These are phyloP conservation scores for Arctopsyche grandis DNA, from an alignment of 1,140 invertebrate genomes.

Conservation along the genomic window DNA sequence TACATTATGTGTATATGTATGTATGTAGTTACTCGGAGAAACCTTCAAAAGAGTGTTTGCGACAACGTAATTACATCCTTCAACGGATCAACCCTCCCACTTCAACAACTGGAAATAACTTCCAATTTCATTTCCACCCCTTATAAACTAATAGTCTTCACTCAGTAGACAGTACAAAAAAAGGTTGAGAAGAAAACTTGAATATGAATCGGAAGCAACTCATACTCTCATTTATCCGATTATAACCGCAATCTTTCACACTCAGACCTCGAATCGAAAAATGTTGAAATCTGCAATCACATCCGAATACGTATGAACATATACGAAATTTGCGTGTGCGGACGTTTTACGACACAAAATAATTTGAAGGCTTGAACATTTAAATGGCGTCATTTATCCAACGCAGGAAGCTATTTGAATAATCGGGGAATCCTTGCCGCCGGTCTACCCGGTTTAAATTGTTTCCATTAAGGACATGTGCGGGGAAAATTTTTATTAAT, in stretches of 20 bases:
- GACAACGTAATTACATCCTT: conserved; percentile 52
- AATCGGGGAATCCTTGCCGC: conserved; percentile 39
- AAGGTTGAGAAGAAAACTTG: background rate
- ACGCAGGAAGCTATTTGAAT: conserved; percentile 35
- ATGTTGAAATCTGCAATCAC: no score
- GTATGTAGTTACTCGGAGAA: background rate
- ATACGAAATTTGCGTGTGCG: background rate
- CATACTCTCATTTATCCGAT: background rate
- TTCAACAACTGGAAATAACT: conserved; percentile 20
- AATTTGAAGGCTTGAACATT: conserved; percentile 35
- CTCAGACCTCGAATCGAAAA: no score
- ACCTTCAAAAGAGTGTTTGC: conserved; percentile 41
- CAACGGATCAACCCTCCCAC: conserved; percentile 41
- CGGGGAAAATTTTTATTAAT: conserved; percentile 43
- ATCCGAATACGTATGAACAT: background rate
- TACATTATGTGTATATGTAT: background rate
- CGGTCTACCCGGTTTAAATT: conserved; percentile 39
- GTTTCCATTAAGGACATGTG: conserved; percentile 41
- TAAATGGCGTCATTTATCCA: conserved; percentile 40
- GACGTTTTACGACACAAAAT: conserved; percentile 31
- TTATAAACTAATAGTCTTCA: conserved; percentile 34
- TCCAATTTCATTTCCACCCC: conserved; percentile 36
- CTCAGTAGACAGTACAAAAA: conserved; percentile 26
- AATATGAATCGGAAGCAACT: background rate
- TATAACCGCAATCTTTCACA: no score